Base-by-base conservation (phyloP, 2,797 vertebrate species). In the Enteromius fasciolatus region DNA sequence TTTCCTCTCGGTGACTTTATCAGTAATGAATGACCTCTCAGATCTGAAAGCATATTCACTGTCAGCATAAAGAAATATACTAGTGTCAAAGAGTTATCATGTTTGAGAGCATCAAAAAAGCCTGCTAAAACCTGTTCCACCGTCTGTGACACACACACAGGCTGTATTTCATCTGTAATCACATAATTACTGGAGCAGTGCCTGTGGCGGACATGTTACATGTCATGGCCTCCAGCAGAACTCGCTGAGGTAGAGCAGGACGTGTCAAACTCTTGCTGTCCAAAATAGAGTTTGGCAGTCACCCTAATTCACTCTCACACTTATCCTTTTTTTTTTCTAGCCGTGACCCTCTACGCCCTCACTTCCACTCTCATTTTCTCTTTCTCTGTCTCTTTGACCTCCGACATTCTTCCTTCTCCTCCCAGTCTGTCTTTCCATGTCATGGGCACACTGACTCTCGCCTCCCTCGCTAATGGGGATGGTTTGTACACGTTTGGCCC, bases 1-100 rank as follows among this genome's bases (percentile, higher is more conserved):
- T 84, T 85, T 83, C 86, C 89, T 91, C 85, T 89, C 91, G 89
- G 91, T 93, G 92, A 94, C 89, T 93, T 85, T 92, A 92, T 89
- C 90, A 85, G 91, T 92, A 91, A 94, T 92, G 91, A 92, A 94
- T 89, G 89, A 90, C 92, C 41, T 66, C 64, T 79, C 31, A 36
- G 46, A 80, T 70, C 77, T 78, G 5, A 64, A 67, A 84, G 76
- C 76, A 28, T 25, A 48, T 57, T 85, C 31, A 72, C 41, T 67
- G 61, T 76, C 50, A 73, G 70, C 31, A 57, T 80, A 57, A 12
- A 23, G 39, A 76, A 36, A 69, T 74, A 41, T 66, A 69, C 69
- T 81, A 77, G 54, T 82, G 81, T 79, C 76, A 84, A 80, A 69
- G 20, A 82, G 84, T 81, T 72, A 78, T 80, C 70, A 78, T 74